Conservation (phyloP, 2,113 vertebrate species). For the Hippolais icterina region DNA sequence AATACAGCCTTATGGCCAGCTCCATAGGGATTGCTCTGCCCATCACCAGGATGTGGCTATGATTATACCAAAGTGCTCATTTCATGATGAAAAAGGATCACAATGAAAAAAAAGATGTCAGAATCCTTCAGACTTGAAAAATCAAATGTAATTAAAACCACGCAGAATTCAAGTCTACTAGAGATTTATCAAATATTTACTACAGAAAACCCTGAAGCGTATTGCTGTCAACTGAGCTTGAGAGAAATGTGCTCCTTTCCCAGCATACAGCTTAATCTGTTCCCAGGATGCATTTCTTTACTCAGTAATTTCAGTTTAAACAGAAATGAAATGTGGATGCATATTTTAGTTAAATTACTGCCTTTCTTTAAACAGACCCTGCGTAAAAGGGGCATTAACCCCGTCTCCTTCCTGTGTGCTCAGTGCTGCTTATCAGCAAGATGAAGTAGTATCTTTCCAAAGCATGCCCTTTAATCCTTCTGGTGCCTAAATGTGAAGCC, state of each 20-base stretch:
- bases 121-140: slow-evolving; percentile 17
- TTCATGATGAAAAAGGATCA: background rate
- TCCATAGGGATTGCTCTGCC: background rate
- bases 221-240: background rate
- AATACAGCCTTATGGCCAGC: background rate
- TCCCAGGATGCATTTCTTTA: slow-evolving; percentile 23
- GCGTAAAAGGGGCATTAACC: slow-evolving; percentile 14
- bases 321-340: background rate
- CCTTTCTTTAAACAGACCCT: slow-evolving; percentile 17
- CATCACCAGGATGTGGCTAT: background rate
- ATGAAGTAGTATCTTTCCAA: background rate
- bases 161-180: background rate
- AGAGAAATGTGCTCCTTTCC: background rate
- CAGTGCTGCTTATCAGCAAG: background rate
- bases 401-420: background rate
- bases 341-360: background rate
- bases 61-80: background rate
- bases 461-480: background rate
- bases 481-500: background rate
- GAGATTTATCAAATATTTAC: slow-evolving; percentile 37
- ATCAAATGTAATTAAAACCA: slow-evolving; percentile 20
- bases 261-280: background rate
- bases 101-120: background rate
- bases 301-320: slow-evolving; percentile 41
- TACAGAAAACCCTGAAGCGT: background rate